Evolutionary conservation across 2,113 vertebrate genomes (phyloP), one percentile per base, ranked within the genome.

Genomic region (Oncorhynchus nerka): DNA sequence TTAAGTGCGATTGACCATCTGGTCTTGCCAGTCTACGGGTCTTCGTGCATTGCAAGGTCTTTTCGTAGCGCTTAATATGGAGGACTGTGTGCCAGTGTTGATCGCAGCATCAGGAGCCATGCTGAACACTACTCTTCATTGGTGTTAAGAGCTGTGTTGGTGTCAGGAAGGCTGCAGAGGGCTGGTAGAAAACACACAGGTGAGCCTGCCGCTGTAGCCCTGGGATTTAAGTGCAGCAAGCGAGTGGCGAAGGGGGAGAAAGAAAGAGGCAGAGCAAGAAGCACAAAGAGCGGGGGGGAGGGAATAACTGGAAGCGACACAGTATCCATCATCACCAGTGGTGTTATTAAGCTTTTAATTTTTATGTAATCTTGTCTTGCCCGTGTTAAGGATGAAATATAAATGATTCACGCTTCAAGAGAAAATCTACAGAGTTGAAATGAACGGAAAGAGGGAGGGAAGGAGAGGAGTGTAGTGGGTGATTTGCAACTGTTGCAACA

Each of bases 291-390:
- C 19, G 20, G 71, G 75, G 26, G 13, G 20, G 76, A 69, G 28
- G 5, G 28, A 8, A 45, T 3, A 73, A 39, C 81, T 66, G 32
- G 24, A 77, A 62, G 80, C 72, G 48, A 72, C 70, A 68, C 75
- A 45, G 59, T 71, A 1, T 26, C 0, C 30, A 8, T 84, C 84
- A 83, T 83, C 4, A 34, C 83, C 4, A 30, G 86, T 77, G 84
- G 86, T 68, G 64, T 69, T 22, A 80, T 90, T 89, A 87, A 83
- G 73, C 28, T 79, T 83, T 74, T 76, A 1, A 45, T 79, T 73
- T 48, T 15, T 71, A 32, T 39, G 73, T 34, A 8, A 13, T 28
- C 70, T 34, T 48, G 7, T 65, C 28, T 65, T 55, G 51, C 11
- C 8, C 32, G 13, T 20, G 77, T 65, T 20, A 48, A 39, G 3